A percentile compares a stretch with the other conserved stretches of the same genome.
Conservation (phyloP, 2,113 vertebrate species). For the Eulemur macaco region DNA sequence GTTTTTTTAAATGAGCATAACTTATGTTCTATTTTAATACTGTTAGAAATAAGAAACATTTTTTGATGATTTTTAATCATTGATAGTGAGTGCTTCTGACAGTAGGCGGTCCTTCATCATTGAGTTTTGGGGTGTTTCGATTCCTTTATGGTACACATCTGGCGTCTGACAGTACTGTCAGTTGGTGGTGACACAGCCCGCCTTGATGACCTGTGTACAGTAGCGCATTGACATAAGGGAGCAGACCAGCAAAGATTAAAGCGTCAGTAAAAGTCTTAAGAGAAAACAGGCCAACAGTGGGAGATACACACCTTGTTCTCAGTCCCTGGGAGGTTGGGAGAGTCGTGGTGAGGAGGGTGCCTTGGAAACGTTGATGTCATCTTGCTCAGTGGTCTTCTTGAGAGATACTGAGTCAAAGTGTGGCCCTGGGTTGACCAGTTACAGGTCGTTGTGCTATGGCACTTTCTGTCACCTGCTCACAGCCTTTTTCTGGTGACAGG, state of each 20-base stretch:
- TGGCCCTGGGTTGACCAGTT: accelerated
- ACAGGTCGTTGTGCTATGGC: not conserved
- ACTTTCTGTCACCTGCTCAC: conserved; percentile 72
- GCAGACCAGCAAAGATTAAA: accelerated
- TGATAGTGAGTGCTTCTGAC: accelerated
- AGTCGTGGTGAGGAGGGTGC: not conserved
- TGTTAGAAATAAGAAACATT: not conserved
- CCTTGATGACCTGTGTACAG: accelerated
- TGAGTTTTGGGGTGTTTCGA: accelerated
- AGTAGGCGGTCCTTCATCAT: accelerated
- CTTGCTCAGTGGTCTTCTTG: not conserved
- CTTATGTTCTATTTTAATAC: accelerated
- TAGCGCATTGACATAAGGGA: accelerated
- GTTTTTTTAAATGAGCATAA: accelerated
- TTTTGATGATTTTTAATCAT: not conserved
- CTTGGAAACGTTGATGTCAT: accelerated
- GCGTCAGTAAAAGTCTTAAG: accelerated
- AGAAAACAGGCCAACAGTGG: not conserved
- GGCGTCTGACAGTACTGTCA: not conserved
- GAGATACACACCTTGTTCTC: too few species aligned
- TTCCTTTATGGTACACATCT: accelerated
- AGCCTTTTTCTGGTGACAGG: conserved; percentile 67
- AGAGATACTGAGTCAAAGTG: accelerated
- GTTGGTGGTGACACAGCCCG: too few species aligned
- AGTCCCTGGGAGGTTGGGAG: accelerated